A percentile compares a stretch with the other conserved stretches of the same genome.
Conservation (phyloP, 2,113 vertebrate genomes). For the Genyomyrus donnyi region DNA sequence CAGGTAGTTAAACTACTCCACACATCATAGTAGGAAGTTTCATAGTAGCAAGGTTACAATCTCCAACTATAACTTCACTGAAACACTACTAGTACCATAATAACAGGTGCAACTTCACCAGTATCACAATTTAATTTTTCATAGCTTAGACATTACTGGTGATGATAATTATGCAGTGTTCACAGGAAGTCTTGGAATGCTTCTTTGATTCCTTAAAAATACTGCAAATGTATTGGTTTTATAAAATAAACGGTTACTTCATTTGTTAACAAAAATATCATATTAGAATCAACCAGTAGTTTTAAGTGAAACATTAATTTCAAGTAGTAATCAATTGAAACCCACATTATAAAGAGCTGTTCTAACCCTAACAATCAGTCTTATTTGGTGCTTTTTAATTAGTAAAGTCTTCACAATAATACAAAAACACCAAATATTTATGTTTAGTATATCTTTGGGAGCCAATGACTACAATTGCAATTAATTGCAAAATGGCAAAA, state of each 20-base stretch:
- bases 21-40: background rate
- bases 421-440: background rate
- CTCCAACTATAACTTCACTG: background rate
- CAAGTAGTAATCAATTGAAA: background rate
- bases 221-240: background rate
- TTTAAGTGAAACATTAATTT: background rate
- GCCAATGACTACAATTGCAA: background rate
- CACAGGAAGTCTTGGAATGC: background rate
- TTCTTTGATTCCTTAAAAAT: background rate
- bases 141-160: background rate
- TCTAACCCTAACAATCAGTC: background rate
- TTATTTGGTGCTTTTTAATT: background rate
- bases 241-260: background rate
- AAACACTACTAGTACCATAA: background rate
- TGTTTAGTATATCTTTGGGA: background rate
- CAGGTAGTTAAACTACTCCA: background rate
- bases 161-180: background rate
- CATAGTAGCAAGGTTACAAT: background rate
- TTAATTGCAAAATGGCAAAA: background rate
- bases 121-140: background rate
- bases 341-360: background rate
- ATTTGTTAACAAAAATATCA: background rate
- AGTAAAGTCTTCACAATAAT: background rate
- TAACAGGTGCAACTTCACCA: background rate
- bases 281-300: background rate